A percentile compares a stretch with the other conserved stretches of the same genome.
Conservation (phyloP, 2,888 invertebrate genomes). For the Agapetus fuscipes region DNA sequence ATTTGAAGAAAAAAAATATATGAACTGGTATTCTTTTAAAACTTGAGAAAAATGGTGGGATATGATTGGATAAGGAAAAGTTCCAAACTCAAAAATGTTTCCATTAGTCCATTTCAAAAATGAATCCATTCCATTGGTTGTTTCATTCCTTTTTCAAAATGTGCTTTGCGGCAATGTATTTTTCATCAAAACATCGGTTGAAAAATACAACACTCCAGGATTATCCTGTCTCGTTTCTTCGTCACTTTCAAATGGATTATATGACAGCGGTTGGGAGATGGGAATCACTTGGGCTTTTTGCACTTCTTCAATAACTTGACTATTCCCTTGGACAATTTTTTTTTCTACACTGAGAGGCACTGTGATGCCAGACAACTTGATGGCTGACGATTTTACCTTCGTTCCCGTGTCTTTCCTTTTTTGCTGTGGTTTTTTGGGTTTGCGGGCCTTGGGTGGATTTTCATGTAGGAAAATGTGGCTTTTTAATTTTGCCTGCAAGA, state of each 20-base stretch:
- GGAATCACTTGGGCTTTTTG: conserved; percentile 1
- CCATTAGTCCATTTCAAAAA: too few relatives aligned
- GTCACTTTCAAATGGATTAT: neutral
- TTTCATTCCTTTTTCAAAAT: neutral
- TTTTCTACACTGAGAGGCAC: conserved; percentile 15
- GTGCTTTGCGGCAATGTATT: neutral
- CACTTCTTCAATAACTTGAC: neutral
- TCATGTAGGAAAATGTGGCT: conserved; percentile 12
- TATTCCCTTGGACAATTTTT: conserved; percentile 14
- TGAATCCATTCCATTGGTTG: too few relatives aligned
- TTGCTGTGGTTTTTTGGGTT: conserved; percentile 7
- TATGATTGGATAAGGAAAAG: too few relatives aligned
- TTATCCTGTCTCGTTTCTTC: neutral
- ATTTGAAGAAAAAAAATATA: too few relatives aligned
- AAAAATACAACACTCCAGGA: neutral
- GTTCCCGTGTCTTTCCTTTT: conserved; percentile 20
- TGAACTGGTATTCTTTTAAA: too few relatives aligned
- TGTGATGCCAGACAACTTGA: conserved; percentile 17
- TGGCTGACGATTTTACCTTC: conserved; percentile 17
- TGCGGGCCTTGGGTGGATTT: conserved; percentile 2
- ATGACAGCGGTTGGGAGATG: neutral
- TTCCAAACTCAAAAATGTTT: neutral
- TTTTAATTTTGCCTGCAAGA: conserved; percentile 11
- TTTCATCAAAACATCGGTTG: neutral
- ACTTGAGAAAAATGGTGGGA: too few relatives aligned